Conservation (phyloP, 1,140 invertebrate genomes). For the Hyles vespertilio region DNA sequence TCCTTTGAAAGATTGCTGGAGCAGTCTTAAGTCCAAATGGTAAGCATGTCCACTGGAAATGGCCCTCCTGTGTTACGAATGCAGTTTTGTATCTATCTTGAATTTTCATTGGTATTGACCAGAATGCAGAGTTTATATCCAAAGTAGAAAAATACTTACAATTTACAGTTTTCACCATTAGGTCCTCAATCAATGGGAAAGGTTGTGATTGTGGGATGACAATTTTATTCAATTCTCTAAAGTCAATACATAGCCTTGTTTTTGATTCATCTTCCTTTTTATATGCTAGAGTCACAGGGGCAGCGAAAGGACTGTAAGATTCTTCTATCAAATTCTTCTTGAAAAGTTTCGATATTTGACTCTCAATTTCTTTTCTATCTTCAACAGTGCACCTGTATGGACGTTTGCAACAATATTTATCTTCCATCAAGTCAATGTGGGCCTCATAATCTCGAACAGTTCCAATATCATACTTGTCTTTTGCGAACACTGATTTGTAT, state of each 20-base stretch:
- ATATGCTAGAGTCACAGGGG: slow-evolving; percentile 5
- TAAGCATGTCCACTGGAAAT: slow-evolving; percentile 7
- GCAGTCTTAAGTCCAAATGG: slow-evolving; percentile 16
- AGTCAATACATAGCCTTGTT: slow-evolving; percentile 15
- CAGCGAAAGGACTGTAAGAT: slow-evolving; percentile 12
- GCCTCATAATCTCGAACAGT: slow-evolving; percentile 11
- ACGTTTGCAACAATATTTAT: slow-evolving; percentile 17
- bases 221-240: too few species aligned
- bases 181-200: too few species aligned
- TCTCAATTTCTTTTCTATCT: slow-evolving; percentile 18
- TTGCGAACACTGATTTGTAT: slow-evolving; percentile 10
- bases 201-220: too few species aligned
- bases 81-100: slow-evolving; percentile 11
- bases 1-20: neutral
- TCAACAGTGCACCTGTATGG: slow-evolving; percentile 16
- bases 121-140: slow-evolving; percentile 18
- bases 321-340: slow-evolving; percentile 5
- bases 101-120: slow-evolving; percentile 13
- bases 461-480: slow-evolving; percentile 12
- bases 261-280: slow-evolving; percentile 19
- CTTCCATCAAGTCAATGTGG: slow-evolving; percentile 7
- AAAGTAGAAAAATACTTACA: slow-evolving; percentile 17
- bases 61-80: too few species aligned
- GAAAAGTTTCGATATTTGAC: slow-evolving; percentile 13
- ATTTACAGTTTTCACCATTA: neutral